These are phyloP conservation scores for Herminia tarsipennalis DNA, from an alignment of 2,888 invertebrate genomes.

Conservation along the genomic window DNA sequence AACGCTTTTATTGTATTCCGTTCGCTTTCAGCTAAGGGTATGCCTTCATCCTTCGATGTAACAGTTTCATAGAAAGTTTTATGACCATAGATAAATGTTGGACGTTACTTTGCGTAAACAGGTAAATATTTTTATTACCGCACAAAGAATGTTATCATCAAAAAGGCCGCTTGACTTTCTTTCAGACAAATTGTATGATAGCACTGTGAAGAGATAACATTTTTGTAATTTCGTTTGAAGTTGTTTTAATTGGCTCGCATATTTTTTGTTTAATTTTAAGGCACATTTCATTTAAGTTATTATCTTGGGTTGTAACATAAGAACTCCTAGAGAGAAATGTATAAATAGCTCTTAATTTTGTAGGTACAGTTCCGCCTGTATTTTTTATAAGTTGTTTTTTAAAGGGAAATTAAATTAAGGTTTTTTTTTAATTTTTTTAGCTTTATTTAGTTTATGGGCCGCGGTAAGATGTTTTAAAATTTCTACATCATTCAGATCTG, in stretches of 20 bases:
- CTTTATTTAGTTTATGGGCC: no score
- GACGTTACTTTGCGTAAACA: slow-evolving; percentile 49
- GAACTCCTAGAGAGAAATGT: no score
- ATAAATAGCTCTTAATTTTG: no score
- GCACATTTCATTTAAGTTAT: no score
- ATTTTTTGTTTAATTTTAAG: background rate
- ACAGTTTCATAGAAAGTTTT: slow-evolving; percentile 56
- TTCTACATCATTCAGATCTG: no score
- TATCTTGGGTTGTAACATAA: no score
- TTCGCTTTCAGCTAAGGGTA: slow-evolving; percentile 12
- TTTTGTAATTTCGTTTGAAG: slow-evolving; percentile 9
- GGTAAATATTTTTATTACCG: slow-evolving; percentile 57
- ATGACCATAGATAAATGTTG: slow-evolving; percentile 36
- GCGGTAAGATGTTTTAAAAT: no score
- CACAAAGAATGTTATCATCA: slow-evolving; percentile 49
- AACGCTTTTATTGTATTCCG: slow-evolving; percentile 7
- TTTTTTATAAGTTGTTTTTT: no score
- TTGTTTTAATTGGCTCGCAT: slow-evolving; percentile 15
- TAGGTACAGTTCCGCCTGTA: background rate
- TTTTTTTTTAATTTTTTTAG: no score
- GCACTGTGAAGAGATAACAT: slow-evolving; percentile 23
- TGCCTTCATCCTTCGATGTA: slow-evolving; percentile 17
- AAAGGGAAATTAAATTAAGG: no score
- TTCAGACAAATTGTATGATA: slow-evolving; percentile 42
- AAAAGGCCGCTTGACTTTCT: slow-evolving; percentile 57